phyloP scores from a whole-genome alignment of 2,113 vertebrate species.

The Haliaeetus leucogaster region DNA sequence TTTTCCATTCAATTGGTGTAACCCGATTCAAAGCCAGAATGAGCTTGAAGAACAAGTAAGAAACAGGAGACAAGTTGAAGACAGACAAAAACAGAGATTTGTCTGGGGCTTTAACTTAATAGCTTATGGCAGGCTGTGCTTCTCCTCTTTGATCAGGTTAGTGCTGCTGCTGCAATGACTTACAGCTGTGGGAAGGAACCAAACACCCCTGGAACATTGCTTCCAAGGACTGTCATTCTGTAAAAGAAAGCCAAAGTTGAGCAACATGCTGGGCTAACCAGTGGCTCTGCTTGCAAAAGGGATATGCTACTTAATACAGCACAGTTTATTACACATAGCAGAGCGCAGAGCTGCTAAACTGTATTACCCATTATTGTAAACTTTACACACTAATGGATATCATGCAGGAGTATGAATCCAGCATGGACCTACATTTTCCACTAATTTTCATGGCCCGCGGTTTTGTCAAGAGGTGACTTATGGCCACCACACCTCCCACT shows the following conservation, averaged over 20 bases:
- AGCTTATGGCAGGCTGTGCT: constrained; percentile 16
- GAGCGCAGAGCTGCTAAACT: neutral
- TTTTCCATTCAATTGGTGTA: neutral
- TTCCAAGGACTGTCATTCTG: constrained; percentile 17
- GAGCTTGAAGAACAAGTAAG: neutral
- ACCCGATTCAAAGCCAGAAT: neutral
- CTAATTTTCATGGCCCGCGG: neutral
- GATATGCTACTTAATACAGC: neutral
- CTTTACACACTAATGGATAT: neutral
- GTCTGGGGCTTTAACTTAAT: constrained; percentile 14
- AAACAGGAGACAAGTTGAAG: constrained; percentile 1
- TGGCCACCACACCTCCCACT: neutral
- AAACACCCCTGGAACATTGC: constrained; percentile 2
- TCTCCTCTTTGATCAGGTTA: neutral
- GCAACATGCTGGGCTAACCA: neutral
- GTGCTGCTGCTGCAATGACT: constrained; percentile 12
- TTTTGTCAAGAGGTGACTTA: neutral
- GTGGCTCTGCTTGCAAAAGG: neutral
- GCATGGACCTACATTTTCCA: neutral
- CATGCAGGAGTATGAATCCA: neutral
- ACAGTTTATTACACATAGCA: neutral
- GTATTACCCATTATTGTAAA: neutral
- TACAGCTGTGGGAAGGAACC: constrained; percentile 25
- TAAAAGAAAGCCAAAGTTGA: constrained; percentile 16
- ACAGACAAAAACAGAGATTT: constrained; percentile 22